Percentiles rank a stretch among this genome's conserved stretches.
Conservation (phyloP, 2,888 invertebrate species). For the Tribolium freemani region DNA sequence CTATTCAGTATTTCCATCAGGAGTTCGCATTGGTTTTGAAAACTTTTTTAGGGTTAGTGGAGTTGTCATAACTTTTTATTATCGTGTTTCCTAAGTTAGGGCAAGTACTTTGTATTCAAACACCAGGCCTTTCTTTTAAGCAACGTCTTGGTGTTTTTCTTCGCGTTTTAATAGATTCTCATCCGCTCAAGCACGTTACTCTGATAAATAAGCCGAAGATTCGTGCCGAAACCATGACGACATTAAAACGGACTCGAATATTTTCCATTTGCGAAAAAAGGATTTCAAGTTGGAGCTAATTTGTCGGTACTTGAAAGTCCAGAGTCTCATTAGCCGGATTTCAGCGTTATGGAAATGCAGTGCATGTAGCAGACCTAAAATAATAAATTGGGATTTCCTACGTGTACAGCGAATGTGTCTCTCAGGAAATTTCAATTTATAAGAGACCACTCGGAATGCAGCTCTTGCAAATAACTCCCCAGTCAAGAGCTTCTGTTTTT, state of each 20-base stretch:
- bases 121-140: constrained; percentile 5
- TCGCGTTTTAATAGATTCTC: constrained; percentile 12
- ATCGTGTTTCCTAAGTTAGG: constrained; percentile 16
- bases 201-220: constrained; percentile 3
- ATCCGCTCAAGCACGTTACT: background rate
- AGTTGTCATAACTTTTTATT: constrained; percentile 38
- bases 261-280: constrained; percentile 3
- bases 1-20: background rate
- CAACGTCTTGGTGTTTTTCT: constrained; percentile 3
- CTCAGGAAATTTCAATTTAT: constrained; percentile 15
- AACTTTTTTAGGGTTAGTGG: constrained; percentile 24
- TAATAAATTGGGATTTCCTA: background rate
- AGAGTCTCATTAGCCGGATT: constrained; percentile 10
- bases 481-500: background rate
- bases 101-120: constrained; percentile 35
- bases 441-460: background rate
- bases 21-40: background rate
- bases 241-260: background rate
- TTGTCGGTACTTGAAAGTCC: background rate
- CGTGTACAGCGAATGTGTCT: constrained; percentile 2
- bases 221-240: constrained; percentile 21
- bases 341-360: background rate
- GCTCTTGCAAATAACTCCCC: background rate
- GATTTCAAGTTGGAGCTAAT: constrained; percentile 8
- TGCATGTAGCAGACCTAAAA: background rate